A percentile compares a stretch with the other conserved stretches of the same genome.
phyloP scores from a whole-genome alignment of 1,140 invertebrate species.

The Drosophila ohnishii region DNA sequence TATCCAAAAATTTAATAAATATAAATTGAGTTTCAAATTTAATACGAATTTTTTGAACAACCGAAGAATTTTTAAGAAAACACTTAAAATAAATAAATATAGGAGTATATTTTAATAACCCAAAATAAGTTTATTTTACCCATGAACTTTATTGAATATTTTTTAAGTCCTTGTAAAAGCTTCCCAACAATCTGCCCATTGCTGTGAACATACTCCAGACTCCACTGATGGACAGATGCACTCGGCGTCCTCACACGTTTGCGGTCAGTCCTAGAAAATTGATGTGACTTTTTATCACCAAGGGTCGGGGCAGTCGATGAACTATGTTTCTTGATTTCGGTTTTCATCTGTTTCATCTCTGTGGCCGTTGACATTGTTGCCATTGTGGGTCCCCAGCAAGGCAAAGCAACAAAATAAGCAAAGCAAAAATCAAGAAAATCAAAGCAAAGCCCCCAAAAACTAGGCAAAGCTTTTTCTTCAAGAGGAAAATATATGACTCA shows the following conservation, averaged over 20 bases:
- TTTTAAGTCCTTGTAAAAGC: background rate
- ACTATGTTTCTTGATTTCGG: constrained; percentile 70
- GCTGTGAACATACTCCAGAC: background rate
- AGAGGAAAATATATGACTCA: background rate
- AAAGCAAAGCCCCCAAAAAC: constrained; percentile 13
- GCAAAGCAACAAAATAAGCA: background rate
- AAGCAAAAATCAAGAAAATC: constrained; percentile 13
- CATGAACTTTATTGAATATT: too few relatives aligned
- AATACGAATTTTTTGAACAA: background rate
- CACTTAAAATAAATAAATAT: too few relatives aligned
- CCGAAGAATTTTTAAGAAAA: too few relatives aligned
- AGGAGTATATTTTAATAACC: too few relatives aligned
- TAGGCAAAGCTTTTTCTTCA: background rate
- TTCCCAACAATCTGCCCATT: background rate
- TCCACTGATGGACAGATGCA: constrained; percentile 44
- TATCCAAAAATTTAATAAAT: background rate
- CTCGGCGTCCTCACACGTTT: constrained; percentile 66
- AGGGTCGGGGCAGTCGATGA: constrained; percentile 41
- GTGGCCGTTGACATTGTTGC: constrained; percentile 41
- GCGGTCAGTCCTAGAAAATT: constrained; percentile 69
- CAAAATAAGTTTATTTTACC: too few relatives aligned
- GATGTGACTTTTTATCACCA: constrained; percentile 68
- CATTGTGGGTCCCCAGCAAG: background rate
- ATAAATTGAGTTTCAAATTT: background rate
- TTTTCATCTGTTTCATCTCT: constrained; percentile 53